Base-by-base conservation (phyloP, 2,888 invertebrate genomes). In the Eutolmus rufibarbis region DNA sequence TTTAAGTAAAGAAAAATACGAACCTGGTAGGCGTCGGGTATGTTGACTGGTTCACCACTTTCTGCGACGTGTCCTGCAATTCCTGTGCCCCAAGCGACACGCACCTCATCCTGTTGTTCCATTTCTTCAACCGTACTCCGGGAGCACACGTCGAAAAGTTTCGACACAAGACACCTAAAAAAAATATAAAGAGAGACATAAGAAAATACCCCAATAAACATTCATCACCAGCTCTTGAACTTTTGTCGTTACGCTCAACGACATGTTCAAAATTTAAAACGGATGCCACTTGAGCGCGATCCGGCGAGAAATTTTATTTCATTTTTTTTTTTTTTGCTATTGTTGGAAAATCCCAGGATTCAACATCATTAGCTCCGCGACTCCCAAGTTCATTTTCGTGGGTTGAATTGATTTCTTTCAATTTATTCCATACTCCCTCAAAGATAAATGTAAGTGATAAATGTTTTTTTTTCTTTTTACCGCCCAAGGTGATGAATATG, bases 41-140 rank as follows among this genome's bases (percentile, higher is more conserved):
- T 98, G 93, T 98, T 98, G 91, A 98, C 97, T 14, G 97, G 96
- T 91, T 97, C 97, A 86, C 98, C 98, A 91, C 97, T 97, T 91
- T 97, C 96, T 23, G 98, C 98, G 76, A 98, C 98, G 93, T 97
- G 97, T 16, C 98, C 98, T 56, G 98, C 98, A 91, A 98, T 98
- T 87, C 98, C 98, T 86, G 96, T 96, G 86, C 98, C 98, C 97
- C 98, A 98, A 31, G 98, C 97, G 92, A 98, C 97, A 91, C 96
- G 94, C 90, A 98, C 98, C 93, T 98, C 98, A 89, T 98, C 97
- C 90, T 97, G 96, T 91, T 97, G 96, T 92, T 97, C 97, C 96
- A 97, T 97, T 93, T 98, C 98, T 91, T 97, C 96, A 56, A 98
- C 95, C 5, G 98, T 98, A 89, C 98, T 98, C 91, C 96, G 96